Evolutionary conservation across 2,113 vertebrate genomes (phyloP).

Genomic region (Tyto alba): DNA sequence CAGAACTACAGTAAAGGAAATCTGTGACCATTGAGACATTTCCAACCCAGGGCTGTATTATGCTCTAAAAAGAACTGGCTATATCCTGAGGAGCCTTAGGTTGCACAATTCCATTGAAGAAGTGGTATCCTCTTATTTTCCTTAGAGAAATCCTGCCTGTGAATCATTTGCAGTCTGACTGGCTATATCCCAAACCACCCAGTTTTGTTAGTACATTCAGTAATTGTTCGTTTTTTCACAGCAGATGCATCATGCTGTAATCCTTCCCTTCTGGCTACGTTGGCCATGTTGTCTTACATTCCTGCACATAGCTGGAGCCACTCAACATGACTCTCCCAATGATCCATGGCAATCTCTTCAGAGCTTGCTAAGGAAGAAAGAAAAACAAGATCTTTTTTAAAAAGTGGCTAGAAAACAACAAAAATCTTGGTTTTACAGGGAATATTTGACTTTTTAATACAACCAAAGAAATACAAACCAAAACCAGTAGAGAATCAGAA

Average conservation of each 20-base stretch:
- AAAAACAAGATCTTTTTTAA: not conserved
- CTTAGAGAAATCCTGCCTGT: constrained; percentile 37
- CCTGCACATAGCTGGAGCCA: constrained; percentile 25
- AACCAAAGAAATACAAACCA: not conserved
- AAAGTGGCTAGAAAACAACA: not conserved
- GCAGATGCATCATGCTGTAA: constrained; percentile 50
- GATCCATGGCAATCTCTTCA: not conserved
- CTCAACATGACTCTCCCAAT: not conserved
- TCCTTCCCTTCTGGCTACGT: constrained; percentile 19
- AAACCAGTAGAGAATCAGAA: not conserved
- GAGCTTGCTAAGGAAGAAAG: constrained; percentile 20
- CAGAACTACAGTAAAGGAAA: not conserved
- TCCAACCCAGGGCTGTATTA: not conserved
- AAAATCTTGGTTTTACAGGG: not conserved
- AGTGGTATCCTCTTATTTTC: constrained; percentile 39
- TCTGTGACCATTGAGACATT: not conserved
- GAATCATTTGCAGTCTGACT: constrained; percentile 50
- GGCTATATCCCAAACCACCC: constrained; percentile 39
- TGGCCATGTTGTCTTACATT: constrained; percentile 41
- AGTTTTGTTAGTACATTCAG: constrained; percentile 39
- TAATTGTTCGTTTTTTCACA: constrained; percentile 48
- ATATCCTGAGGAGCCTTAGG: constrained; percentile 11
- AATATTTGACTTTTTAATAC: not conserved
- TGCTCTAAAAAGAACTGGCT: not conserved
- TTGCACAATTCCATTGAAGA: constrained; percentile 55